Evolutionary conservation across 2,797 vertebrate genomes (phyloP), one percentile per base, ranked within the genome.

Genomic region (Chrysocyon brachyurus): DNA sequence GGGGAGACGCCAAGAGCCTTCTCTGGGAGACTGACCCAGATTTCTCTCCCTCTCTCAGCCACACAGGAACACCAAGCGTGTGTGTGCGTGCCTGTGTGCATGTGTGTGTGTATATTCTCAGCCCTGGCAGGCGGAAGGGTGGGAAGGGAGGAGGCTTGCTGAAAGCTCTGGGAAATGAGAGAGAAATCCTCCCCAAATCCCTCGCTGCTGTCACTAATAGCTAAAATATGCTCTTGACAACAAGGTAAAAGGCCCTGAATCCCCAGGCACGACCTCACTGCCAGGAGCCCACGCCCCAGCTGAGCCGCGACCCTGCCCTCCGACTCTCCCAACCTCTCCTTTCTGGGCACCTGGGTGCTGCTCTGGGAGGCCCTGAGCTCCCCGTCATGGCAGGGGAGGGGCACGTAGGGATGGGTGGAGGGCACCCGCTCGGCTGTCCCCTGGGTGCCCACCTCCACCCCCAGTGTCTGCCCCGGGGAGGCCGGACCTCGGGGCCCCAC

Each of bases 1-100:
- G 49, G 81, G 75, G 56, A 90, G 91, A 72, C 5, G 17, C 22
- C 33, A 17, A 1, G 79, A 93, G 89, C 56, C 66, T 85, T 93
- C 87, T 90, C 84, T 72, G 49, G 54, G 86, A 96, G 93, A 79
- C 49, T 97, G 94, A 97, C 97, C 97, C 96, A 97, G 98, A 98
- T 98, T 97, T 91, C 26, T 87, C 59, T 90, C 79, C 61, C 59
- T 73, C 91, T 57, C 28, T 56, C 52, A 89, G 95, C 82, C 89
- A 61, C 82, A 92, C 46, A 84, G 78, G 70, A 92, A 61, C 87
- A 75, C 61, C 0, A 7, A 57, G 12, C 3, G 33, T 1, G 12
- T 19, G 56, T 52, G 70, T 4, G 36, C 63, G 92, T 5, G 12
- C 1, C 5, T 9, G 56, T 17, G 46, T 5, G 36, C 24, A 21